Evolutionary conservation across 2,888 invertebrate species (phyloP).

Genomic region (Petrolisthes cinctipes): DNA sequence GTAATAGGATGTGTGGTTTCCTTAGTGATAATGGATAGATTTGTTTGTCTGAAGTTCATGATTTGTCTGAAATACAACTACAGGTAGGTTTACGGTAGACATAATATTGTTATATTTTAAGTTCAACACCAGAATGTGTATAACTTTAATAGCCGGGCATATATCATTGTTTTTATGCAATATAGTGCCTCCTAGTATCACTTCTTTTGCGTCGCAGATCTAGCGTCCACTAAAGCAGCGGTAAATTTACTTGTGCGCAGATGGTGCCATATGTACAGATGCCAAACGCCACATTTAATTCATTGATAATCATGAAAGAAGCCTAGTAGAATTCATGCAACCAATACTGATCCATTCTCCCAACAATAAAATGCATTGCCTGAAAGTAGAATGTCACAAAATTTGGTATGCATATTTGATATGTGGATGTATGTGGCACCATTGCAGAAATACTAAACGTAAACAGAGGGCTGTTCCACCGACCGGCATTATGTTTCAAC

Average conservation of each 20-base stretch:
- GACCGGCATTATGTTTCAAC: not conserved
- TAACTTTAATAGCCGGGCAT: not conserved
- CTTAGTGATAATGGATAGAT: no score
- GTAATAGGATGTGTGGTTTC: no score
- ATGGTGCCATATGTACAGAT: conserved; percentile 12
- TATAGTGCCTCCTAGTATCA: conserved; percentile 25
- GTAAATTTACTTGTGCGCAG: conserved; percentile 50
- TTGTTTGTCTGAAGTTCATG: no score
- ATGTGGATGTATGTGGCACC: conserved; percentile 29
- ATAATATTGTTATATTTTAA: no score
- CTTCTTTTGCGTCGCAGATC: conserved; percentile 56
- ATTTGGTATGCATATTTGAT: not conserved
- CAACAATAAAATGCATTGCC: no score
- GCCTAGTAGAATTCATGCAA: no score
- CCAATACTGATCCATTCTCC: no score
- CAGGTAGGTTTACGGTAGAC: no score
- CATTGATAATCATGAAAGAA: no score
- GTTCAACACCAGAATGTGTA: not conserved
- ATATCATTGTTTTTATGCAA: not conserved
- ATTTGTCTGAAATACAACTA: no score
- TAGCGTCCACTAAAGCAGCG: conserved; percentile 29
- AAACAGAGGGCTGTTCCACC: conserved; percentile 51
- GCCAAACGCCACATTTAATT: not conserved
- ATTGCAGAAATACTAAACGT: conserved; percentile 45
- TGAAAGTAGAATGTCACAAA: no score